These are phyloP conservation scores for Glaucopsyche alexis DNA, from an alignment of 2,888 invertebrate genomes.

Conservation along the genomic window DNA sequence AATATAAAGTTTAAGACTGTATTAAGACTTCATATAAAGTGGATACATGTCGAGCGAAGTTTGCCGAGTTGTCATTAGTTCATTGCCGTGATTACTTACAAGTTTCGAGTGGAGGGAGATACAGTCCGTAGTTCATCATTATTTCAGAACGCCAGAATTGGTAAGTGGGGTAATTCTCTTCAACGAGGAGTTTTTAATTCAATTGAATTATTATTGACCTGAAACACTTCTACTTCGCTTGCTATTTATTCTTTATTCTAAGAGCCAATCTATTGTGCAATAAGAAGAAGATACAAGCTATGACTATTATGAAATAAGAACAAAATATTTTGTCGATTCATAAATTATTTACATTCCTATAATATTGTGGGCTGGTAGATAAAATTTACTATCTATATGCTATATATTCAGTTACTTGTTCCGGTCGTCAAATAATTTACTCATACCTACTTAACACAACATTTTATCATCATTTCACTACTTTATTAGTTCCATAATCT, in stretches of 20 bases:
- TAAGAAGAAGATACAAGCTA: not conserved
- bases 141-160: slow-evolving; percentile 53
- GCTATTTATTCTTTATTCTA: not conserved
- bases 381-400: too few relatives aligned
- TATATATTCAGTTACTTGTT: not conserved
- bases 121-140: slow-evolving; percentile 61
- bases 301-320: not conserved
- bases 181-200: not conserved
- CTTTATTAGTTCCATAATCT: slow-evolving; percentile 38
- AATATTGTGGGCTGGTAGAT: too few relatives aligned
- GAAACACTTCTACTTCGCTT: not conserved
- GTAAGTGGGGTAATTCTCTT: slow-evolving; percentile 1
- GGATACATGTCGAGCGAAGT: slow-evolving; percentile 45
- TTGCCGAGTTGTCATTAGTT: slow-evolving; percentile 67
- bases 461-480: slow-evolving; percentile 44
- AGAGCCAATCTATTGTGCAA: not conserved
- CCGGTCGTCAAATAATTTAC: not conserved
- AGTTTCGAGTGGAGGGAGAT: slow-evolving; percentile 40
- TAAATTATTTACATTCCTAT: not conserved
- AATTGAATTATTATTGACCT: slow-evolving; percentile 12
- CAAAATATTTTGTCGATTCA: not conserved
- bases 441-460: not conserved
- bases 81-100: slow-evolving; percentile 68
- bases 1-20: slow-evolving; percentile 32
- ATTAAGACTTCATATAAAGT: slow-evolving; percentile 24